These are phyloP conservation scores for Ovis aries DNA, from an alignment of 2,113 vertebrate species.

Conservation along the genomic window DNA sequence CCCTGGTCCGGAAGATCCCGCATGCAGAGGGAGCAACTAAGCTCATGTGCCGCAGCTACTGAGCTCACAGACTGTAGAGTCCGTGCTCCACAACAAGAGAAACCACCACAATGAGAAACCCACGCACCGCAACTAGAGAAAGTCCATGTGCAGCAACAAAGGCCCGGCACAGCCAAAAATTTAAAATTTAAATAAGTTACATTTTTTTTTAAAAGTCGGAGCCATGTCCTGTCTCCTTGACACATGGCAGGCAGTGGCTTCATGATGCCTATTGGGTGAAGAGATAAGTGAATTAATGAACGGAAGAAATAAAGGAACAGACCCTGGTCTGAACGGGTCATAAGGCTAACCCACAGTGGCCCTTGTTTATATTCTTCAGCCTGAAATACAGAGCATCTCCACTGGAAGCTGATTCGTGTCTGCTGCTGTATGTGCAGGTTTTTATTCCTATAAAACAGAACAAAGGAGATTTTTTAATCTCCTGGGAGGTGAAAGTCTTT, in stretches of 20 bases:
- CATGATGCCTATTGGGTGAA: neutral
- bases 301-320: neutral
- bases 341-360: neutral
- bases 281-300: neutral
- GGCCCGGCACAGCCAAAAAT: neutral
- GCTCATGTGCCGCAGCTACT: neutral
- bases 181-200: neutral
- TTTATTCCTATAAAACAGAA: conserved; percentile 16
- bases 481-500: neutral
- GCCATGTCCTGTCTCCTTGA: neutral
- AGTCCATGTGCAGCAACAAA: neutral
- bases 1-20: neutral
- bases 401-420: neutral
- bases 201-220: neutral
- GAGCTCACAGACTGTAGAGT: neutral
- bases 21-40: neutral
- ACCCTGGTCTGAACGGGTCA: neutral
- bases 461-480: conserved; percentile 40
- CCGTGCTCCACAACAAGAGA: neutral
- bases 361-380: neutral
- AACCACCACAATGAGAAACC: neutral
- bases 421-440: neutral
- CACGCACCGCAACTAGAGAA: neutral
- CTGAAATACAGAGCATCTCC: neutral
- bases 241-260: neutral